Base-by-base conservation (phyloP, 2,797 vertebrate species). In the Jordanella pulchra region DNA sequence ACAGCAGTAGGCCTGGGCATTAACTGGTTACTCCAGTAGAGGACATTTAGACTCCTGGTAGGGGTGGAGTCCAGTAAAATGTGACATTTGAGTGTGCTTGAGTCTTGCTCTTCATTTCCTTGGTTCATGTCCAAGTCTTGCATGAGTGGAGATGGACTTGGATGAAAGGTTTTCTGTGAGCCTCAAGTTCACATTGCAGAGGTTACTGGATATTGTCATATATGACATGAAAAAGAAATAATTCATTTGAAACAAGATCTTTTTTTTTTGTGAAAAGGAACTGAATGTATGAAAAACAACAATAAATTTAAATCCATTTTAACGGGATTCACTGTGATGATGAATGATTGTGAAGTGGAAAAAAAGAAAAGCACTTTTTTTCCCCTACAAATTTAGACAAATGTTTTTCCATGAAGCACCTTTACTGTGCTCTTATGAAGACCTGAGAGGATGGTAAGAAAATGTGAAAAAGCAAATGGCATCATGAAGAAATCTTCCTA, bases 61-160 rank as follows among this genome's bases (percentile, higher is more conserved):
- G 77, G 80, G 75, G 70, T 76, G 64, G 61, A 83, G 66, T 68
- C 64, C 82, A 81, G 79, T 85, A 82, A 91, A 89, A 90, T 80
- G 85, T 82, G 21, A 61, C 58, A 61, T 61, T 39, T 61, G 32
- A 61, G 58, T 61, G 89, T 86, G 84, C 72, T 81, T 7, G 65
- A 79, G 78, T 64, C 72, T 73, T 78, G 77, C 78, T 84, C 79
- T 75, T 53, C 18, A 21, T 68, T 75, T 12, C 61, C 56, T 44
- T 75, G 85, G 71, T 77, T 65, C 28, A 79, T 15, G 47, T 84
- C 76, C 82, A 86, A 90, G 85, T 87, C 85, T 82, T 75, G 79
- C 82, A 56, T 84, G 78, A 85, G 85, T 55, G 47, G 48, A 76
- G 71, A 81, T 35, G 7, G 75, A 67, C 61, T 75, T 69, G 67